Evolutionary conservation across 1,140 invertebrate genomes (phyloP), one percentile per base, ranked within the genome.

Genomic region (Vanessa tameamea): DNA sequence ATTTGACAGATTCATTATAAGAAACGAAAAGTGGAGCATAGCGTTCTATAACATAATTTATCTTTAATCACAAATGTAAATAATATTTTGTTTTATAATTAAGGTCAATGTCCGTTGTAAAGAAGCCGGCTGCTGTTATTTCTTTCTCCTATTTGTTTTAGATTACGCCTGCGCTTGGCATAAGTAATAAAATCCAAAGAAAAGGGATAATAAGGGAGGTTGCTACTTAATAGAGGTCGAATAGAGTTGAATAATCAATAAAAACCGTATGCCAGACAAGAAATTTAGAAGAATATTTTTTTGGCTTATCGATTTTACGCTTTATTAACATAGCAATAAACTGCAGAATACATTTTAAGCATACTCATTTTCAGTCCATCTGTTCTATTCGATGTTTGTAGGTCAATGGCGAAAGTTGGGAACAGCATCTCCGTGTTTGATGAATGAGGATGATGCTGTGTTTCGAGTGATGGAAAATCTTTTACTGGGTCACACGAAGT

Each of bases 321-420:
- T 61, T 61, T 61, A 61, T 61, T 37, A 15, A 23, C 57, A 37
- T 37, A 14, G 57, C 31, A 37, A 61, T 61, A 61, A 61, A 61
- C 9, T 61, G 57, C 57, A 61, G 57, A 61, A 15, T 61, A 61
- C 26, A 61, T 61, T 37, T 61, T 61, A 7, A 31, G 57, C 26
- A 13, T 61, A 43, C 14, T 37, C 57, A 61, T 61, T 61, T 37
- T 37, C 57, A 61, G 57, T 61, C 31, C 57, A 61, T 61, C 57
- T 61, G 57, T 61, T 61, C 37, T 61, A 61, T 61, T 61, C 57
- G 57, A 47, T 37, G 66, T 69, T 69, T 59, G 53, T 69, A 47
- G 66, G 66, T 69, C 66, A 69, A 59, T 69, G 51, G 66, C 55
- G 43, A 69, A 69, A 69, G 66, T 69, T 69, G 43, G 66, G 53